Conservation (phyloP, 2,113 vertebrate genomes). For the Indicator maculatus region DNA sequence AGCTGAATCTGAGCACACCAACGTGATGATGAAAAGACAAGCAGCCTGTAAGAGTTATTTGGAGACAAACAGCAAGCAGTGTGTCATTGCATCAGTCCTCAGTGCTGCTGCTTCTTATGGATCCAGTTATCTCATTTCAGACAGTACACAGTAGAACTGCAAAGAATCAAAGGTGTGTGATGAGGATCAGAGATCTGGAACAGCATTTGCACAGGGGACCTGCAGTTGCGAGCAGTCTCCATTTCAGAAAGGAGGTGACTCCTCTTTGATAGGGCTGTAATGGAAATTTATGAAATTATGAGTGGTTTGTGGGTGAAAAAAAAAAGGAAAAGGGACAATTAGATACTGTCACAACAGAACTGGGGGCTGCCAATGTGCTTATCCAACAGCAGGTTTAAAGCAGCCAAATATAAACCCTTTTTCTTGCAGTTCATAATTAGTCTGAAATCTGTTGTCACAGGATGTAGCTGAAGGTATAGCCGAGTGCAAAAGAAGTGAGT, state of each 20-base stretch:
- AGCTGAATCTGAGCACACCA: fast-evolving
- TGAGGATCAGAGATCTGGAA: neutral
- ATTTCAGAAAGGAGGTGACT: neutral
- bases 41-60: neutral
- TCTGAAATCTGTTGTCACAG: neutral
- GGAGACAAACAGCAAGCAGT: neutral
- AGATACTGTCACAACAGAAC: neutral
- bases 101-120: neutral
- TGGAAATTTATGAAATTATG: neutral
- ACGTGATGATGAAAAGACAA: fast-evolving
- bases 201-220: neutral
- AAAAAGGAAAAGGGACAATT: neutral
- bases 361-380: neutral
- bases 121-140: neutral
- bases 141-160: fast-evolving
- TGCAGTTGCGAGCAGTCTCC: neutral
- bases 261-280: neutral
- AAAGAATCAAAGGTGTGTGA: neutral
- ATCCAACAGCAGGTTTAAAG: neutral
- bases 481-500: neutral
- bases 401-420: neutral
- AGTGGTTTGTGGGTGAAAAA: neutral
- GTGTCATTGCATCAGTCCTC: neutral
- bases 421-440: neutral
- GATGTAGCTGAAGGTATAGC: neutral